A percentile compares a stretch with the other conserved stretches of the same genome.
phyloP scores from a whole-genome alignment of 2,797 vertebrate genomes.

The Chaenodraco wilsoni region DNA sequence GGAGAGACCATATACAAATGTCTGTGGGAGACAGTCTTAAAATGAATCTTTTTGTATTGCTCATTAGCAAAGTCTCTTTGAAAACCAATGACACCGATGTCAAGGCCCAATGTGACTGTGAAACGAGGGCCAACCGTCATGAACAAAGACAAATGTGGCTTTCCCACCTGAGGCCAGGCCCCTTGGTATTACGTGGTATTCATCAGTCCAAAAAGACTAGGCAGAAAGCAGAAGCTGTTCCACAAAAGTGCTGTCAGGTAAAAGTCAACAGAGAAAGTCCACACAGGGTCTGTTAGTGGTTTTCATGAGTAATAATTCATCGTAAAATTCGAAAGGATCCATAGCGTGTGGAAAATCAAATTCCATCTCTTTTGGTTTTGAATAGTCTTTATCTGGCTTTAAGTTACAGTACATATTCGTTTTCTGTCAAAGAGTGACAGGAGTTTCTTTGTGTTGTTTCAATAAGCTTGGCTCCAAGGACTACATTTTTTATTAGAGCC shows the following conservation, averaged over 20 bases:
- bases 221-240: constrained; percentile 34
- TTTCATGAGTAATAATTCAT: constrained; percentile 42
- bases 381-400: constrained; percentile 9
- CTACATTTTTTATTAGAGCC: neutral
- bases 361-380: constrained; percentile 23
- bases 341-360: constrained; percentile 18
- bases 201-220: constrained; percentile 18
- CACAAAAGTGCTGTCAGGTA: constrained; percentile 44
- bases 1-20: constrained; percentile 1
- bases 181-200: constrained; percentile 9
- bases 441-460: constrained; percentile 21
- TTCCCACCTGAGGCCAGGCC: constrained; percentile 40
- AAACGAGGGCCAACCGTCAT: constrained; percentile 41
- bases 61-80: constrained; percentile 61
- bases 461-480: constrained; percentile 26
- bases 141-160: constrained; percentile 49
- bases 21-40: constrained; percentile 17
- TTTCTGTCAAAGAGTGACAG: constrained; percentile 5
- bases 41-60: constrained; percentile 57
- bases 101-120: constrained; percentile 55
- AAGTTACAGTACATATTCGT: neutral
- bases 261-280: constrained; percentile 30
- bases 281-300: constrained; percentile 6
- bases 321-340: constrained; percentile 20
- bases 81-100: constrained; percentile 58